Percentiles rank a stretch among this genome's conserved stretches.
phyloP scores from a whole-genome alignment of 1,140 invertebrate species.

The Bombus sylvicola region DNA sequence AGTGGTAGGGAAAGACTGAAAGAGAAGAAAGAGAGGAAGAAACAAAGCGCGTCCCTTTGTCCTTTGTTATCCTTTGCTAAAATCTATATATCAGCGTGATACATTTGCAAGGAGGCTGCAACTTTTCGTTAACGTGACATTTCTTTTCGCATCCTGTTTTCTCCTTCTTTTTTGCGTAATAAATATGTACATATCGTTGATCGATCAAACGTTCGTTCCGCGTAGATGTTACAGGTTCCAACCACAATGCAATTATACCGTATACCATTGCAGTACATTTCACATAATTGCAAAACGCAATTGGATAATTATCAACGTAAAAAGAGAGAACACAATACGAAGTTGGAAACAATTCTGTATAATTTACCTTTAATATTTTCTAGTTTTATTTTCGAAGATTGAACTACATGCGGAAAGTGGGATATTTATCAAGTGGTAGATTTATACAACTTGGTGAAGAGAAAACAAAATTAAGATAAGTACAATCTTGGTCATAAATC shows the following conservation, averaged over 20 bases:
- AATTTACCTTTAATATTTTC: neutral
- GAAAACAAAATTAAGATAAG: too few species aligned
- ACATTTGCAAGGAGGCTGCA: constrained; percentile 61
- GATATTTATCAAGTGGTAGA: too few species aligned
- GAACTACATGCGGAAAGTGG: too few species aligned
- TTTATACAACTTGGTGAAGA: too few species aligned
- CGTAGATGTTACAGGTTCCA: neutral
- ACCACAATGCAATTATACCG: neutral
- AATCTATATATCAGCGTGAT: constrained; percentile 52
- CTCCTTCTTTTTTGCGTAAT: constrained; percentile 46
- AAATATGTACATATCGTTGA: constrained; percentile 52
- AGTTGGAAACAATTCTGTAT: rapidly evolving
- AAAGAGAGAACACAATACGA: too few species aligned
- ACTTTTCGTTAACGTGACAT: constrained; percentile 57
- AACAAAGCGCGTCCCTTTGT: constrained; percentile 67
- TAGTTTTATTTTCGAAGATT: too few species aligned
- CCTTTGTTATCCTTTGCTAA: constrained; percentile 21
- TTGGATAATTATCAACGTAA: neutral
- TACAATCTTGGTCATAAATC: too few species aligned
- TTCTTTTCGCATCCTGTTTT: constrained; percentile 16
- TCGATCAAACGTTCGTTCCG: constrained; percentile 20
- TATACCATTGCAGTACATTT: neutral
- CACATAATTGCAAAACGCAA: neutral
- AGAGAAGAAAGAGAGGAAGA: constrained; percentile 62
- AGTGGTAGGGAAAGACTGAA: constrained; percentile 34